phyloP scores from a whole-genome alignment of 1,140 invertebrate genomes.

The Mamestra configurata region DNA sequence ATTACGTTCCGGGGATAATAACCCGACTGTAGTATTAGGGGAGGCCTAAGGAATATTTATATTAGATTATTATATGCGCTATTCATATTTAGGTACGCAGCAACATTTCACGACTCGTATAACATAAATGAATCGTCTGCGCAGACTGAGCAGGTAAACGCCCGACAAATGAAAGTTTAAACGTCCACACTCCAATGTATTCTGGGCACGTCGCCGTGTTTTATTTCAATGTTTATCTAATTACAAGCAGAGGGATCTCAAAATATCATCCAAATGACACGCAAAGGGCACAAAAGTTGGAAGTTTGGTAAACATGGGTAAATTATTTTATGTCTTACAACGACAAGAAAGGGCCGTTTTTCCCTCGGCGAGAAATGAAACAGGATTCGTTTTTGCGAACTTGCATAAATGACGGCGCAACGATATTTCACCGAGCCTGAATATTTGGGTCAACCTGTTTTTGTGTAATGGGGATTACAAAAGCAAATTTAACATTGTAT shows the following conservation, averaged over 20 bases:
- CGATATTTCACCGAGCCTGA: slow-evolving; percentile 81
- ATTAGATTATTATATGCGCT: slow-evolving; percentile 61
- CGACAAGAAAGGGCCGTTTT: slow-evolving; percentile 71
- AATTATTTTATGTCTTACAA: slow-evolving; percentile 74
- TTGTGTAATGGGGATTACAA: slow-evolving; percentile 85
- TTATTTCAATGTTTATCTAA: slow-evolving; percentile 75
- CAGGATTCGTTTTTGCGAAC: slow-evolving; percentile 84
- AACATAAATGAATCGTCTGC: slow-evolving; percentile 10
- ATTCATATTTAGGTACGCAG: slow-evolving; percentile 37
- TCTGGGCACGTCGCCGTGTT: slow-evolving; percentile 51
- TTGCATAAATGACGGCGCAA: slow-evolving; percentile 83
- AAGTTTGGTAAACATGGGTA: slow-evolving; percentile 58
- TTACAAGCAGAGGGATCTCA: slow-evolving; percentile 72
- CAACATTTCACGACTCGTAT: slow-evolving; percentile 7
- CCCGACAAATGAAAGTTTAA: slow-evolving; percentile 1
- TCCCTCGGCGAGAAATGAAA: slow-evolving; percentile 68
- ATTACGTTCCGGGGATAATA: slow-evolving; percentile 84
- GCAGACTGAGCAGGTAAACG: slow-evolving; percentile 15
- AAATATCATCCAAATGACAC: slow-evolving; percentile 78
- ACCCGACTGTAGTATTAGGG: slow-evolving; percentile 69
- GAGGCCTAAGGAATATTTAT: slow-evolving; percentile 68
- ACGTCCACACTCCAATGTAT: slow-evolving; percentile 22
- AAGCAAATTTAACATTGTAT: slow-evolving; percentile 86
- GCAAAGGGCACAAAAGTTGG: slow-evolving; percentile 72
- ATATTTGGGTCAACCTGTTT: slow-evolving; percentile 87